These are phyloP conservation scores for Megaceryle alcyon DNA, from an alignment of 2,797 vertebrate species.

Conservation along the genomic window DNA sequence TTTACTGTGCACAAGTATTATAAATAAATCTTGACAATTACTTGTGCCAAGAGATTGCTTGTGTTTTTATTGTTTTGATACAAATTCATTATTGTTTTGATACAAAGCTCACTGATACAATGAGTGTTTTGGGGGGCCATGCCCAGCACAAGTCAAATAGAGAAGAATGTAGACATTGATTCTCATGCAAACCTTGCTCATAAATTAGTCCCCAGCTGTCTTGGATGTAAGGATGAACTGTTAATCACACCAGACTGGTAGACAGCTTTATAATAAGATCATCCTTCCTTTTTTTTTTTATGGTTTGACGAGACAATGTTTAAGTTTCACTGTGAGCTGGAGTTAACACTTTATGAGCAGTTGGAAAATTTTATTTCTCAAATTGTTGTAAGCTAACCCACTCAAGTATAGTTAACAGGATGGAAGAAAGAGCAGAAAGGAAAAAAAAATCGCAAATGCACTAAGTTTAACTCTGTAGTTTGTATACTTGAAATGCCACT, in stretches of 20 bases:
- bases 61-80: not conserved
- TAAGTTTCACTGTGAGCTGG: not conserved
- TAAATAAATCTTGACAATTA: slow-evolving; percentile 52
- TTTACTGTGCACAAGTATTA: slow-evolving; percentile 1
- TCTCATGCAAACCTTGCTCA: not conserved
- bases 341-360: not conserved
- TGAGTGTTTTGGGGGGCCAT: not conserved
- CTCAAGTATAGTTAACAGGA: not conserved
- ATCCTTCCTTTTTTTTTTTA: not conserved
- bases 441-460: not conserved
- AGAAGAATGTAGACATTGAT: not conserved
- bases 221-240: not conserved
- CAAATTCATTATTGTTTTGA: not conserved
- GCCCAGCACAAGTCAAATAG: not conserved
- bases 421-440: not conserved
- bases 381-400: not conserved
- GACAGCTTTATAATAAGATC: not conserved
- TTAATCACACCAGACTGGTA: not conserved
- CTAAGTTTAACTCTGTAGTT: not conserved
- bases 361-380: not conserved
- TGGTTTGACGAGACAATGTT: not conserved
- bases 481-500: not conserved
- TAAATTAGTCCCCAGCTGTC: not conserved
- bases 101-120: not conserved
- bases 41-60: not conserved